Percentiles rank a stretch among this genome's conserved stretches.
phyloP scores from a whole-genome alignment of 2,113 vertebrate genomes.

The Petrocephalus zakoni region DNA sequence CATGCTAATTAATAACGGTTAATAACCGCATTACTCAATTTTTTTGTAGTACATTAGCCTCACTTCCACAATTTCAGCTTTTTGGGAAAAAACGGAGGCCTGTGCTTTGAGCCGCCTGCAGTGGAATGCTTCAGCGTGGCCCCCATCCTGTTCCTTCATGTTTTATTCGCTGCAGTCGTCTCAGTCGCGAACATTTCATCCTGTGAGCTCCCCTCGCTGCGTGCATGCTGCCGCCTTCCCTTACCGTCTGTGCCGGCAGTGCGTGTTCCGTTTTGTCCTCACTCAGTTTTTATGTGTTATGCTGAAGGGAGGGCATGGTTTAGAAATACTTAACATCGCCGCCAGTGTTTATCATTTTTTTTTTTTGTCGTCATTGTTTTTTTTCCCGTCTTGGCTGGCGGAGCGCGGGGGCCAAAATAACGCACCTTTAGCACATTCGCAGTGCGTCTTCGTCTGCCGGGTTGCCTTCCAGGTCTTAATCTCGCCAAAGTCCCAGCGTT shows the following conservation, averaged over 20 bases:
- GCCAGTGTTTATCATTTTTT: not conserved
- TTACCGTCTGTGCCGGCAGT: not conserved
- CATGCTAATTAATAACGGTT: not conserved
- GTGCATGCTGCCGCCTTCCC: not conserved
- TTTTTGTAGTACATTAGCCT: not conserved
- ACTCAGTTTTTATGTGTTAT: slow-evolving; percentile 10
- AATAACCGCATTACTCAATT: not conserved
- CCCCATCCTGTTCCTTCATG: not conserved
- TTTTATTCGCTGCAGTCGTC: slow-evolving; percentile 13
- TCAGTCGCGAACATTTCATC: not conserved
- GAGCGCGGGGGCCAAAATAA: not conserved
- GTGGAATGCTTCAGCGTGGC: not conserved
- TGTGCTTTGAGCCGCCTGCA: not conserved
- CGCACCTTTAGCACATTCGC: not conserved
- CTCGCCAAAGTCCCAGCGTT: not conserved
- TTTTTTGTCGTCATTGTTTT: not conserved
- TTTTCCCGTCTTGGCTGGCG: not conserved
- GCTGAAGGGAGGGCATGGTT: slow-evolving; percentile 1
- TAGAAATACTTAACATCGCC: slow-evolving; percentile 13
- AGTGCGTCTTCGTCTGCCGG: slow-evolving; percentile 12
- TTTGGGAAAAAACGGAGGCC: not conserved
- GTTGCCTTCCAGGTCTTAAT: slow-evolving; percentile 8
- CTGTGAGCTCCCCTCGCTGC: not conserved
- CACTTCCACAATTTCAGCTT: not conserved
- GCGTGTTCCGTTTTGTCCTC: slow-evolving; percentile 1